Base-by-base conservation (phyloP, 2,888 invertebrate genomes). In the Parnassius orleans region DNA sequence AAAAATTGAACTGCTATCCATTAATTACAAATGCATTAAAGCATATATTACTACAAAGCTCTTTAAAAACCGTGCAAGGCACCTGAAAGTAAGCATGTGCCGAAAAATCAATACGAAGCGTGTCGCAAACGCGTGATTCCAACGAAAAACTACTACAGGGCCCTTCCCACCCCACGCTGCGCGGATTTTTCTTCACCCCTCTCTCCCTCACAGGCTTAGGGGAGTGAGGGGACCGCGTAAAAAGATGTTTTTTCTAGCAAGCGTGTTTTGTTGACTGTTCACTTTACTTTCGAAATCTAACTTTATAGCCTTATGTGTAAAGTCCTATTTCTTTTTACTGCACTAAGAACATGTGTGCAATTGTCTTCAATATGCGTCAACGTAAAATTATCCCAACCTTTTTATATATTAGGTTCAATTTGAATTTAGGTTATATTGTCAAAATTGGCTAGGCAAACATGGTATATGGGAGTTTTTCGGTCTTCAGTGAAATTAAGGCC, bases 61-160 rank as follows among this genome's bases (percentile, higher is more conserved):
- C 52, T 57, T 61, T 52, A 78, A 76, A 77, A 76, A 69, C 67
- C 75, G 73, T 66, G 68, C 65, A 65, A 66, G 64, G 70, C 79
- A 89, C 90, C 90, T 90, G 88, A 85, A 80, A 76, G 73, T 69
- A 69, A 77, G 78, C 87, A 83, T 89, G 87, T 87, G 85, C 83
- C 79, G 76, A 76, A 90, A 90, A 91, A 90, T 90, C 90, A 87
- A 90, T 90, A 90, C 87, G 62, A 65, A 80, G 80, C 85, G 82
- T 90, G 89, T 90, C 90, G 87, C 78, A 76, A 83, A 86, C 86
- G 86, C 88, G 90, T 90, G 86, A 88, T 89, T 81, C 87, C 88
- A 74, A 84, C 90, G 90, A 90, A 90, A 91, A 90, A 91, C 90
- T 91, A 91, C 87, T 87, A 77, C 77, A 78, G 75, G 72, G 73